These are phyloP conservation scores for Lissonota sp. DNA, from an alignment of 2,888 invertebrate species.

Conservation along the genomic window DNA sequence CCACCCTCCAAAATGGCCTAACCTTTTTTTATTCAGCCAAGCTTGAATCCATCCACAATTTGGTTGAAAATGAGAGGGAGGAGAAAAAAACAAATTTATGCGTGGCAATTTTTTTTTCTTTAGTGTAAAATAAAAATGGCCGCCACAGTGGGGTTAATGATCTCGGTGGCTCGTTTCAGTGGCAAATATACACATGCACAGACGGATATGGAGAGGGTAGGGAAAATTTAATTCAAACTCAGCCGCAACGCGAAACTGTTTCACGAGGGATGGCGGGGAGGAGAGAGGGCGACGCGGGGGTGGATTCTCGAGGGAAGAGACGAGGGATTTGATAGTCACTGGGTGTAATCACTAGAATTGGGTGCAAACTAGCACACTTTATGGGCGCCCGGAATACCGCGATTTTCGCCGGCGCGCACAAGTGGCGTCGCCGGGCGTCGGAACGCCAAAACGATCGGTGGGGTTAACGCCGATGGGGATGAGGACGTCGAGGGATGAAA, in stretches of 20 bases:
- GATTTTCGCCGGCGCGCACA: constrained; percentile 43
- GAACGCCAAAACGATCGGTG: constrained; percentile 36
- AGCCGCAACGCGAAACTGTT: constrained; percentile 9
- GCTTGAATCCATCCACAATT: too few relatives aligned
- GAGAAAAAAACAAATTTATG: too few relatives aligned
- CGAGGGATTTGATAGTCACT: constrained; percentile 58
- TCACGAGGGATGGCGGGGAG: neutral
- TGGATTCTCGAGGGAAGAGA: neutral
- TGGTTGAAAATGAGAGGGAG: too few relatives aligned
- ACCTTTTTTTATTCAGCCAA: too few relatives aligned
- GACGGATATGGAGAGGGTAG: constrained; percentile 16
- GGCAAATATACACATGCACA: constrained; percentile 8
- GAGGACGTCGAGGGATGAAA: neutral
- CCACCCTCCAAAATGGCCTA: too few relatives aligned
- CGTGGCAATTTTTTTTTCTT: too few relatives aligned
- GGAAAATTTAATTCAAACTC: constrained; percentile 51
- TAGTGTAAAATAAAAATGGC: neutral
- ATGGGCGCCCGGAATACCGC: constrained; percentile 60
- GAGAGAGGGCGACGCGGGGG: constrained; percentile 17
- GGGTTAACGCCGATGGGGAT: constrained; percentile 12
- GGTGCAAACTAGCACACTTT: constrained; percentile 69
- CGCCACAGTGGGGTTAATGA: constrained; percentile 20
- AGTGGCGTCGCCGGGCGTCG: constrained; percentile 38
- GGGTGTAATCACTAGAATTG: constrained; percentile 65
- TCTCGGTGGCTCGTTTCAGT: constrained; percentile 13